Evolutionary conservation across 2,888 invertebrate species (phyloP).

Genomic region (Spatulosminthurus flaviceps): DNA sequence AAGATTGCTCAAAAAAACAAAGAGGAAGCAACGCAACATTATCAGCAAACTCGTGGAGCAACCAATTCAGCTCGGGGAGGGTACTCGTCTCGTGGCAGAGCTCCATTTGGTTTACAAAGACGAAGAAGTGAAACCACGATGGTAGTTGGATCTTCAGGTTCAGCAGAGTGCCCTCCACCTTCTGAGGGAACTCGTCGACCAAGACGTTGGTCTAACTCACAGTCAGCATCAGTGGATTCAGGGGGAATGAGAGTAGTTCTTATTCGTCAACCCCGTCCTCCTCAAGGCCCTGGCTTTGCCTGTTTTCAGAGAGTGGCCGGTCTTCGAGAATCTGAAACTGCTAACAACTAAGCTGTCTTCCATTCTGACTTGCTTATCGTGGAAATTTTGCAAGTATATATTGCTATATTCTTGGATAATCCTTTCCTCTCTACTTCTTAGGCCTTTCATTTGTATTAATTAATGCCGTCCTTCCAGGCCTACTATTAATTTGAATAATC

Average conservation of each 20-base stretch:
- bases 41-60: conserved; percentile 1
- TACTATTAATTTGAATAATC: no score
- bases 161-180: not conserved
- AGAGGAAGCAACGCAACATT: not conserved
- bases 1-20: conserved; percentile 15
- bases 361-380: no score
- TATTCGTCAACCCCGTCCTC: conserved; percentile 23
- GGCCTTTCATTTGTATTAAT: no score
- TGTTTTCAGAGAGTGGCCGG: not conserved
- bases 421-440: no score
- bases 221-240: not conserved
- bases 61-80: not conserved
- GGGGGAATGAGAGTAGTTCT: conserved; percentile 4
- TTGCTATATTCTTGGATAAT: no score
- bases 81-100: not conserved
- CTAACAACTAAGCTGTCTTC: not conserved
- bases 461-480: no score
- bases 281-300: conserved; percentile 23
- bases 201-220: conserved; percentile 24
- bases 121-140: not conserved
- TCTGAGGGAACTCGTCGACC: conserved; percentile 15
- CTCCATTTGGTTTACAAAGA: not conserved
- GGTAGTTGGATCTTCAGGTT: not conserved
- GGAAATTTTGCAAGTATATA: no score
- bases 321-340: not conserved